Conservation (phyloP, 2,797 vertebrate genomes). For the Heliangelus exortis region DNA sequence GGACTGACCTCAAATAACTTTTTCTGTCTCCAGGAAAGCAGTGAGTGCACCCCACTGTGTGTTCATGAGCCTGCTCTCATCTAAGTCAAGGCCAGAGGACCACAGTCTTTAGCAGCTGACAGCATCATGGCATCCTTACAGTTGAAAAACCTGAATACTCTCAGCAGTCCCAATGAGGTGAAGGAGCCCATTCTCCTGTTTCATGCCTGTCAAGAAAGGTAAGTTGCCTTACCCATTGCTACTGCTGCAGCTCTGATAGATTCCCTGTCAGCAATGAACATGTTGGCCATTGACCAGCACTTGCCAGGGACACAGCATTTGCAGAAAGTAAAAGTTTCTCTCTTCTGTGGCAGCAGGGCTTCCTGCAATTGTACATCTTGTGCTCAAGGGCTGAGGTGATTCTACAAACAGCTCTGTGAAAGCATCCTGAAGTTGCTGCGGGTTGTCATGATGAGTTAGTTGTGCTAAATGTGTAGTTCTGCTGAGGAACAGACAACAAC, state of each 20-base stretch:
- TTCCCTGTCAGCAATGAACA: not conserved
- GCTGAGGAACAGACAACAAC: slow-evolving; percentile 22
- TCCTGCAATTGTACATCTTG: not conserved
- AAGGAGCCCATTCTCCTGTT: not conserved
- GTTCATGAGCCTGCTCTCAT: not conserved
- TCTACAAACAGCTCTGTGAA: slow-evolving; percentile 35
- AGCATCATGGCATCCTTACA: not conserved
- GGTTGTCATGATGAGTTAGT: slow-evolving; percentile 62
- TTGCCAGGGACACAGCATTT: not conserved
- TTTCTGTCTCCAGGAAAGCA: not conserved
- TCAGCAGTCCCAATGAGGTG: not conserved
- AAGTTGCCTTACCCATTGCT: not conserved
- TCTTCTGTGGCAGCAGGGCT: not conserved
- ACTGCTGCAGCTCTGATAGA: not conserved
- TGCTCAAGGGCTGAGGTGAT: slow-evolving; percentile 37
- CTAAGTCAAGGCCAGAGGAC: not conserved
- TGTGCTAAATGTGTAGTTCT: slow-evolving; percentile 30
- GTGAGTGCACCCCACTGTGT: not conserved
- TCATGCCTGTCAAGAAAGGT: not conserved
- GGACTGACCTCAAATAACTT: not conserved
- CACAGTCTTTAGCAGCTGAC: not conserved
- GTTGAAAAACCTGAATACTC: not conserved
- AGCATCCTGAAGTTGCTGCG: slow-evolving; percentile 62
- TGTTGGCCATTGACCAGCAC: not conserved
- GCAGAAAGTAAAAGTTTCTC: not conserved